These are phyloP conservation scores for Crocallis elinguaria DNA, from an alignment of 2,888 invertebrate species.

Conservation along the genomic window DNA sequence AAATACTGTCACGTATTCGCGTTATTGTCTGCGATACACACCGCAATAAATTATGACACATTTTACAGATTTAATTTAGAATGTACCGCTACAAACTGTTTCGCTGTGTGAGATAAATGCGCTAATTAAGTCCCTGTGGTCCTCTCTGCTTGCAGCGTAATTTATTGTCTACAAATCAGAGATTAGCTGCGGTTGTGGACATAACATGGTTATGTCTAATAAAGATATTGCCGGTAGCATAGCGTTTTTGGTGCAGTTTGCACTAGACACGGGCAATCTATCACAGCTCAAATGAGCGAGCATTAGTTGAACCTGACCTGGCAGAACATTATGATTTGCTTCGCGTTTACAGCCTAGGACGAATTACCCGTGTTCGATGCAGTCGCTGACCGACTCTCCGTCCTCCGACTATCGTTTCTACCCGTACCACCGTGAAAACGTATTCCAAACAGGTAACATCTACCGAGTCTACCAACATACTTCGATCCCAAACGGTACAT, in stretches of 20 bases:
- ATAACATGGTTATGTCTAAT: conserved; percentile 23
- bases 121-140: conserved; percentile 21
- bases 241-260: conserved; percentile 53
- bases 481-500: conserved; percentile 35
- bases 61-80: conserved; percentile 18
- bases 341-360: conserved; percentile 24
- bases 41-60: conserved; percentile 38
- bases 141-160: conserved; percentile 9
- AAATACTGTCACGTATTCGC: conserved; percentile 42
- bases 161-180: conserved; percentile 18
- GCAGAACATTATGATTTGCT: conserved; percentile 49
- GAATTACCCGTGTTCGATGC: conserved; percentile 30
- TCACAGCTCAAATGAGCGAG: conserved; percentile 55
- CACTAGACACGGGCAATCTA: conserved; percentile 60
- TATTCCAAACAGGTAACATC: conserved; percentile 28
- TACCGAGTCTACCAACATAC: conserved; percentile 16
- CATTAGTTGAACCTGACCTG: conserved; percentile 41
- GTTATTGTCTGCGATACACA: conserved; percentile 32
- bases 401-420: conserved; percentile 23
- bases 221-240: conserved; percentile 30
- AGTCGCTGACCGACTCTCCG: conserved; percentile 23
- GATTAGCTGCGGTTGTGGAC: conserved; percentile 15
- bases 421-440: conserved; percentile 18
- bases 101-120: conserved; percentile 14
- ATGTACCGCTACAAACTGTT: conserved; percentile 25